Evolutionary conservation across 2,113 vertebrate species (phyloP), one percentile per base, ranked within the genome.

Genomic region (Pseudorhombus dupliciocellatus): DNA sequence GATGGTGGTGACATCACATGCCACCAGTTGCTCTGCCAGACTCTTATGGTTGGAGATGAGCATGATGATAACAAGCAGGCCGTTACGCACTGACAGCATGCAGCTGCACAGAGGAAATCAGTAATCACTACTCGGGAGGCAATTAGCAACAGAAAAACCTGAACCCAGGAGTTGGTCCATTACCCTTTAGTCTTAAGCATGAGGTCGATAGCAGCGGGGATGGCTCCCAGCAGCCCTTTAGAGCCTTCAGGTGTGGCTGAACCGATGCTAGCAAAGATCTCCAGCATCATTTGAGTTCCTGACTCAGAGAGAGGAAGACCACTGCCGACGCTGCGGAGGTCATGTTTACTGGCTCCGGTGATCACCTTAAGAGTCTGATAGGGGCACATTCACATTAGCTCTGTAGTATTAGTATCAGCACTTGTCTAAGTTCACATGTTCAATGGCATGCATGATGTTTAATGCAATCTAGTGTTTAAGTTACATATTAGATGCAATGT

Each of bases 211-310:
- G 96, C 97, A 3, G 92, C 88, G 0, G 96, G 95, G 40, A 99
- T 81, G 69, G 94, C 84, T 0, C 89, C 92, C 75, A 98, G 94
- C 70, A 96, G 92, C 24, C 94, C 93, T 10, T 85, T 88, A 0
- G 93, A 93, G 61, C 94, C 95, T 8, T 93, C 88, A 0, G 92
- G 88, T 10, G 94, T 95, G 59, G 97, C 97, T 1, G 96, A 98
- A 75, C 96, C 96, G 0, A 99, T 98, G 92, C 97, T 98, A 79
- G 96, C 95, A 3, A 99, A 98, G 86, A 98, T 96, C 87, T 98
- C 97, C 84, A 95, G 90, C 91, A 97, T 94, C 94, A 98, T 93
- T 89, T 96, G 96, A 0, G 90, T 92, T 0, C 96, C 96, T 0
- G 94, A 93, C 2, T 92, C 93, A 0, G 90, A 95, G 25, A 96